Evolutionary conservation across 2,888 invertebrate species (phyloP).

Genomic region (Ormyrus labotus): DNA sequence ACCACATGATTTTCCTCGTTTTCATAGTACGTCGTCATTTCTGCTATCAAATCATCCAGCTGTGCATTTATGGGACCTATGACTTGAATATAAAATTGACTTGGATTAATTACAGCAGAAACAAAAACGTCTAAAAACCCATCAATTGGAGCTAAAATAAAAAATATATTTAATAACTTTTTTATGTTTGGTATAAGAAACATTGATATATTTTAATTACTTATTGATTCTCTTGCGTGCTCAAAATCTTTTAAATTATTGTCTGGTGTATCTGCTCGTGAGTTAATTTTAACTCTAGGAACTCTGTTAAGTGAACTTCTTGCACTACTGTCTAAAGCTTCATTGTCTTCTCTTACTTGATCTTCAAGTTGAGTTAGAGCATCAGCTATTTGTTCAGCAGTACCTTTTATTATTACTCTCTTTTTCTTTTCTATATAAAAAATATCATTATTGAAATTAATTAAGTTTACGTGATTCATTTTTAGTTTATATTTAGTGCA

Average conservation of each 20-base stretch:
- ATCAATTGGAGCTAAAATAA: slow-evolving; percentile 70
- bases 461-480: slow-evolving; percentile 2
- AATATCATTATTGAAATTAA: slow-evolving; percentile 53
- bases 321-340: slow-evolving; percentile 59
- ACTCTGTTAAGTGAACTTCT: slow-evolving; percentile 57
- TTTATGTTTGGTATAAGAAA: neutral
- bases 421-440: slow-evolving; percentile 64
- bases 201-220: slow-evolving; percentile 26
- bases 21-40: slow-evolving; percentile 90
- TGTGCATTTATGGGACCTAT: slow-evolving; percentile 85
- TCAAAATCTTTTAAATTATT: slow-evolving; percentile 43
- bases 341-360: slow-evolving; percentile 78
- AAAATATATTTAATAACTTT: slow-evolving; percentile 46
- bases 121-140: slow-evolving; percentile 90
- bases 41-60: slow-evolving; percentile 86
- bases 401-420: slow-evolving; percentile 80
- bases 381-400: slow-evolving; percentile 84
- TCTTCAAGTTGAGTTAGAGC: slow-evolving; percentile 86
- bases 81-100: slow-evolving; percentile 91
- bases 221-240: slow-evolving; percentile 42
- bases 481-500: slow-evolving; percentile 7
- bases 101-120: slow-evolving; percentile 88
- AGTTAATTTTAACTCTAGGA: slow-evolving; percentile 62
- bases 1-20: slow-evolving; percentile 80
- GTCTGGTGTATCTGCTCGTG: slow-evolving; percentile 51